These are phyloP conservation scores for Polydesmus complanatus DNA, from an alignment of 2,888 invertebrate genomes.

Conservation along the genomic window DNA sequence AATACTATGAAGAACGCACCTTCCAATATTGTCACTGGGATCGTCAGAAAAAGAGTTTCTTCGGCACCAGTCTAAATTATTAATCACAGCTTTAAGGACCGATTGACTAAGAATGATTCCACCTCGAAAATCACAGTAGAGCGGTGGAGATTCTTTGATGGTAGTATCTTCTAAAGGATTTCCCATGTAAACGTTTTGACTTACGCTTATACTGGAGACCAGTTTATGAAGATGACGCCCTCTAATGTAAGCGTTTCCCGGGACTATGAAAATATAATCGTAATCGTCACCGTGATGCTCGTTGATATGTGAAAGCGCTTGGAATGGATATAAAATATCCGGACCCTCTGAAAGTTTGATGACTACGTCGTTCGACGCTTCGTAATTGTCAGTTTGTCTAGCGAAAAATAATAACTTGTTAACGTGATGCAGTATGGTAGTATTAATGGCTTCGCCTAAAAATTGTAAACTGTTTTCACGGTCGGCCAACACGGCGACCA, in stretches of 20 bases:
- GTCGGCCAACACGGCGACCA: constrained; percentile 65
- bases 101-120: constrained; percentile 81
- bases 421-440: constrained; percentile 67
- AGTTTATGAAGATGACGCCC: constrained; percentile 56
- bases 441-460: constrained; percentile 65
- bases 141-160: constrained; percentile 15
- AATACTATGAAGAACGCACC: constrained; percentile 63
- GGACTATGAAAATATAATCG: constrained; percentile 80
- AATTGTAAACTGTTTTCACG: constrained; percentile 18
- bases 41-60: constrained; percentile 67
- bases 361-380: constrained; percentile 40
- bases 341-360: constrained; percentile 74
- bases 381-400: constrained; percentile 28
- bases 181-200: constrained; percentile 72
- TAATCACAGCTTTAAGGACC: constrained; percentile 60
- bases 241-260: constrained; percentile 73
- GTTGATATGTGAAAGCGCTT: constrained; percentile 73
- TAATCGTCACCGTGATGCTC: constrained; percentile 79
- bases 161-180: constrained; percentile 30
- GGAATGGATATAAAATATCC: constrained; percentile 64
- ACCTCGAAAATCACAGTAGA: constrained; percentile 46
- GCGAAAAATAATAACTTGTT: constrained; percentile 73
- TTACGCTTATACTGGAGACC: constrained; percentile 63
- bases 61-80: constrained; percentile 76
- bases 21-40: constrained; percentile 75